Evolutionary conservation across 2,113 vertebrate genomes (phyloP).

Genomic region (Tricholaema leucomelas): DNA sequence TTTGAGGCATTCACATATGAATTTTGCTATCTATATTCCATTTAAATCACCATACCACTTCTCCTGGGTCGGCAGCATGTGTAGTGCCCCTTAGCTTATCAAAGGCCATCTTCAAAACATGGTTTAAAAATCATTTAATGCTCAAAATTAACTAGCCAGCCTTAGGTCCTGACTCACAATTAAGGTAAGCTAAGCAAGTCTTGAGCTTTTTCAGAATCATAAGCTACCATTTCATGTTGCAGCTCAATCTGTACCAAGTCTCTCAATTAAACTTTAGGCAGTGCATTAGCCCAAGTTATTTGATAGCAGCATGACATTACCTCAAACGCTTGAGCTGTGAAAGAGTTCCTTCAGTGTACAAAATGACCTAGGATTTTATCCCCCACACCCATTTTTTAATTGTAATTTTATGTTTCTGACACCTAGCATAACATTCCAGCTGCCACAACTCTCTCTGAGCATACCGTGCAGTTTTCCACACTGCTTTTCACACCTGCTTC

Average conservation of each 20-base stretch:
- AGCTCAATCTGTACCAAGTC: not conserved
- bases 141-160: not conserved
- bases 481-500: not conserved
- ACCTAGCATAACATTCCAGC: not conserved
- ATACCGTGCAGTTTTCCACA: not conserved
- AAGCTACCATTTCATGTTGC: fast-evolving
- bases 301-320: not conserved
- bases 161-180: not conserved
- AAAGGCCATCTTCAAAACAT: not conserved
- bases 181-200: not conserved
- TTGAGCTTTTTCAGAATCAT: not conserved
- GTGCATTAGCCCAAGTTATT: not conserved
- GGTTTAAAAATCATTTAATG: not conserved
- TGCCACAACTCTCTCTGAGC: not conserved
- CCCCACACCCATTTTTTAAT: not conserved
- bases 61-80: not conserved
- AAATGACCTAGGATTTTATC: not conserved
- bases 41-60: not conserved
- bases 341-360: not conserved
- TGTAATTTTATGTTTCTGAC: not conserved
- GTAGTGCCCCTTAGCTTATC: not conserved
- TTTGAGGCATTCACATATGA: not conserved
- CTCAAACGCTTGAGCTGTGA: not conserved
- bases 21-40: not conserved
- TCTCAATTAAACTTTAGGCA: not conserved